These are phyloP conservation scores for Siniperca obscura DNA, from an alignment of 2,797 vertebrate genomes.

Conservation along the genomic window DNA sequence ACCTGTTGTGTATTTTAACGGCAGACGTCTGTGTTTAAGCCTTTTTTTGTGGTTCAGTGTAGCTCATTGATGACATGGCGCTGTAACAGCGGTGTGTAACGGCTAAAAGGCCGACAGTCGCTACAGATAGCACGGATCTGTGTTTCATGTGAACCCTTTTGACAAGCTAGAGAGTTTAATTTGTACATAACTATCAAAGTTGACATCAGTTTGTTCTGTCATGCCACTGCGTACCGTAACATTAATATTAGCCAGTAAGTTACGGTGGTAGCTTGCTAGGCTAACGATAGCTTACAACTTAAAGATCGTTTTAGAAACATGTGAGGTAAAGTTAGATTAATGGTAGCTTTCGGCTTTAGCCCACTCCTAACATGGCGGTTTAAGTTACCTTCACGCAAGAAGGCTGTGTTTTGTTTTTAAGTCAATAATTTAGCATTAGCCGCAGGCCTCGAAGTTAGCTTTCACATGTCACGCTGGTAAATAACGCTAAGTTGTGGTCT, in stretches of 20 bases:
- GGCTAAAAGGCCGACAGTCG: conserved; percentile 45
- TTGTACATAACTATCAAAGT: accelerated
- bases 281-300: background rate
- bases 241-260: background rate
- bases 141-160: accelerated
- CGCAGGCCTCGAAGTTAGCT: background rate
- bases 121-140: accelerated
- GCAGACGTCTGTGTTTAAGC: background rate
- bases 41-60: background rate
- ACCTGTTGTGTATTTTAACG: conserved; percentile 45
- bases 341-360: accelerated
- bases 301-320: accelerated
- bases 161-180: accelerated
- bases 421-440: background rate
- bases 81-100: conserved; percentile 11
- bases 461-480: background rate
- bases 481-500: background rate
- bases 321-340: background rate
- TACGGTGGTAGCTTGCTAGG: background rate
- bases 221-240: accelerated
- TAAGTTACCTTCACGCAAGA: accelerated
- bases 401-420: no score
- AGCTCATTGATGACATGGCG: conserved; percentile 64
- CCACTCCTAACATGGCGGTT: accelerated
- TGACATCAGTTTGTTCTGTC: accelerated